Evolutionary conservation across 2,888 invertebrate species (phyloP), one percentile per base, ranked within the genome.

Genomic region (Hypsopygia costalis): DNA sequence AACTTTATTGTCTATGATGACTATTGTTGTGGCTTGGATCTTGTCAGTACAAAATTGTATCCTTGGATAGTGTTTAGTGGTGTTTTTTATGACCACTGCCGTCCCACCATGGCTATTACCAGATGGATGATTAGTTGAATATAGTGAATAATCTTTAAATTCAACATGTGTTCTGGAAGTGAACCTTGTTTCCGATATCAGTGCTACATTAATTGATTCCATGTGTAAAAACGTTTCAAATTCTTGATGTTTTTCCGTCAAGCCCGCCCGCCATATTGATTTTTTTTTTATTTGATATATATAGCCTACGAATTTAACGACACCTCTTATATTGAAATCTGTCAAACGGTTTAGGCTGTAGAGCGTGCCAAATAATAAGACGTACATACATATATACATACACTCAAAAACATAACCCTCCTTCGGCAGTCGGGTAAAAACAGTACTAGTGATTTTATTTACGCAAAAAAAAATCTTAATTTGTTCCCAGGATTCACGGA

Each of bases 401-500:
- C n/a, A n/a, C n/a, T n/a, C n/a, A n/a, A n/a, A n/a, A n/a, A n/a
- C n/a, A n/a, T n/a, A n/a, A n/a, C n/a, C n/a, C n/a, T n/a, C n/a
- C n/a, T n/a, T n/a, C n/a, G n/a, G n/a, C n/a, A n/a, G n/a, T n/a
- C n/a, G n/a, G n/a, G n/a, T n/a, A n/a, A n/a, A n/a, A n/a, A n/a
- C n/a, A n/a, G n/a, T n/a, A n/a, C n/a, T n/a, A n/a, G n/a, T n/a
- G n/a, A n/a, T n/a, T n/a, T n/a, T n/a, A n/a, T n/a, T n/a, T n/a
- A n/a, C n/a, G n/a, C n/a, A n/a, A n/a, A n/a, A n/a, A n/a, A n/a
- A n/a, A n/a, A n/a, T n/a, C n/a, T n/a, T n/a, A n/a, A 25, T 8
- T 4, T 25, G 6, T 25, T 6, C 7, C 2, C 51, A 83, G 85
- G 85, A 81, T 85, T 34, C 85, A 85, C 34, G 85, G 85, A 0